Percentiles rank a stretch among this genome's conserved stretches.
phyloP scores from a whole-genome alignment of 2,797 vertebrate species.

The Mus caroli region DNA sequence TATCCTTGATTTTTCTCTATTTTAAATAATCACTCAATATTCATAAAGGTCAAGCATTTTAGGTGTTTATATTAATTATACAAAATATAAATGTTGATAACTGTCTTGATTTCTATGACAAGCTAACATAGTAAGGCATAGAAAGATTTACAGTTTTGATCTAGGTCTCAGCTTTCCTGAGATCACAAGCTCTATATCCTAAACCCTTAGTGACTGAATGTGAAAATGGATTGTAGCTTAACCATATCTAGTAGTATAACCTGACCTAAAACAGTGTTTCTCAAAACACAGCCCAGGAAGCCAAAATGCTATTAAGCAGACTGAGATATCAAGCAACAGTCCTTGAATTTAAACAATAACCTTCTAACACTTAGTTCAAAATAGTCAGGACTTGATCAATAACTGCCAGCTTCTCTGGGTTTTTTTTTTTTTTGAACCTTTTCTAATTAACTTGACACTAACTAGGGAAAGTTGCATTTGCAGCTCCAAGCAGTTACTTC shows the following conservation, averaged over 20 bases:
- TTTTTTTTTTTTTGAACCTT: not conserved
- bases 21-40: not conserved
- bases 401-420: not conserved
- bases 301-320: not conserved
- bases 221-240: not conserved
- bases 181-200: no score
- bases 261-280: not conserved
- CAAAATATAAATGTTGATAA: not conserved
- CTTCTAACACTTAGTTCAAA: not conserved
- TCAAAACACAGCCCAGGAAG: not conserved
- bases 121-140: not conserved
- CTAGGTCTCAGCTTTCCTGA: not conserved
- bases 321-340: not conserved
- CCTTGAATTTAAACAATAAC: not conserved
- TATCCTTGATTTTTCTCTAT: not conserved
- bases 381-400: not conserved
- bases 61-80: constrained; percentile 33
- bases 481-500: not conserved
- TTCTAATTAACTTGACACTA: not conserved
- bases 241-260: not conserved
- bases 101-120: not conserved
- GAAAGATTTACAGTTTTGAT: not conserved
- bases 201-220: not conserved
- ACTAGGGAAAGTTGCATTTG: not conserved
- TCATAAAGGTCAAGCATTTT: not conserved